Conservation (phyloP, 35 echinoderm and acorn worm species). For the Anneissia japonica region DNA sequence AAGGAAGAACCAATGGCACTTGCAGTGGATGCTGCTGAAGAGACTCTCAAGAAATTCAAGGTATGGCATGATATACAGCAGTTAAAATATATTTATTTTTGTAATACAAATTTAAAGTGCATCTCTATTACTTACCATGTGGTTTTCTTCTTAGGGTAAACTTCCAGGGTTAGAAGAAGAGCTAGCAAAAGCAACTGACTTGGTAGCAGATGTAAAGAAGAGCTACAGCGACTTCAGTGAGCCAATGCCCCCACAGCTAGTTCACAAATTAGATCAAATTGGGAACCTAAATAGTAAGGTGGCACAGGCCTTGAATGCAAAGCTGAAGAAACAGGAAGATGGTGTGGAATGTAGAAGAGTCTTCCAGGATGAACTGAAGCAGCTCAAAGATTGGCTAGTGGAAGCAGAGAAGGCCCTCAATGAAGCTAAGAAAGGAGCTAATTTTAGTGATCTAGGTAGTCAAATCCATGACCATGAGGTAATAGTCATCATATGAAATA, state of each 20-base stretch:
- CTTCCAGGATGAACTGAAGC: constrained; percentile 27
- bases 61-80: too few species aligned
- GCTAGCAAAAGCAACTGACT: constrained; percentile 55
- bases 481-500: not conserved
- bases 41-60: constrained; percentile 37
- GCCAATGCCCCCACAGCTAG: constrained; percentile 53
- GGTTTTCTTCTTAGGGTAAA: constrained; percentile 17
- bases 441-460: constrained; percentile 52
- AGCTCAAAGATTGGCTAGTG: constrained; percentile 68
- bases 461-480: constrained; percentile 60
- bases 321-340: constrained; percentile 41
- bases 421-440: constrained; percentile 51
- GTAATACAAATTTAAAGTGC: too few species aligned
- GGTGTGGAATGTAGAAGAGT: constrained; percentile 54
- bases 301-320: constrained; percentile 38
- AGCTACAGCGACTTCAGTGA: constrained; percentile 75
- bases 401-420: constrained; percentile 39
- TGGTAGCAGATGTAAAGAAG: constrained; percentile 64
- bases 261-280: constrained; percentile 54
- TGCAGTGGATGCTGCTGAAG: constrained; percentile 24
- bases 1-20: constrained; percentile 28
- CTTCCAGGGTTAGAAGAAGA: constrained; percentile 50
- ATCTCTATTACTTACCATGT: too few species aligned
- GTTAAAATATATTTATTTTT: too few species aligned
- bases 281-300: constrained; percentile 59